These are phyloP conservation scores for Selenia dentaria DNA, from an alignment of 2,888 invertebrate genomes.

Conservation along the genomic window DNA sequence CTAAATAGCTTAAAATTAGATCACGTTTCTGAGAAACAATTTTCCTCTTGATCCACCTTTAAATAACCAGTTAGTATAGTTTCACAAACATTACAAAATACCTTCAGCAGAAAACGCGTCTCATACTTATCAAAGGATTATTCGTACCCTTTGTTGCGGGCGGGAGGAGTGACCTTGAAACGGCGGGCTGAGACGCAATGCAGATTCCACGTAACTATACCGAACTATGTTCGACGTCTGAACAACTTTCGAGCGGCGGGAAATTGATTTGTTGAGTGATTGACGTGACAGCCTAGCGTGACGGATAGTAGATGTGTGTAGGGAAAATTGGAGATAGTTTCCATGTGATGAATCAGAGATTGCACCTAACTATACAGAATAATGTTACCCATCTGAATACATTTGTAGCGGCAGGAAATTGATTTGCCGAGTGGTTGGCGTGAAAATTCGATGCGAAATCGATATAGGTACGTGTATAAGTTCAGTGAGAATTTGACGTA, in stretches of 20 bases:
- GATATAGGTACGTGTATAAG: too few relatives aligned
- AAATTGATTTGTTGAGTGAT: conserved; percentile 26
- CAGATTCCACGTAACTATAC: conserved; percentile 44
- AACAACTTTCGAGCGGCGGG: conserved; percentile 15
- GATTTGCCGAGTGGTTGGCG: conserved; percentile 9
- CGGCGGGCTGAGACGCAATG: conserved; percentile 53
- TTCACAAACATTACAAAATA: conserved; percentile 24
- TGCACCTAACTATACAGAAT: too few relatives aligned
- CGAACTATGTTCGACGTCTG: conserved; percentile 18
- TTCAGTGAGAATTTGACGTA: too few relatives aligned
- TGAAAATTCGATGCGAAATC: too few relatives aligned
- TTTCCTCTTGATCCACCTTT: neutral
- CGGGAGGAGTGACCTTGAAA: conserved; percentile 46
- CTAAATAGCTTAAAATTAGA: too few relatives aligned
- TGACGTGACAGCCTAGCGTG: conserved; percentile 12
- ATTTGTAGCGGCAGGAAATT: conserved; percentile 1
- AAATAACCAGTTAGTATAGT: neutral
- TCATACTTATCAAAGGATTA: conserved; percentile 41
- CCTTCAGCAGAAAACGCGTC: conserved; percentile 31
- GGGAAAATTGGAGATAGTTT: too few relatives aligned
- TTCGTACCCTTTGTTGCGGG: conserved; percentile 34
- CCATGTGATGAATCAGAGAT: too few relatives aligned
- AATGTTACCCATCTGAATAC: too few relatives aligned
- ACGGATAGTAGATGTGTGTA: neutral
- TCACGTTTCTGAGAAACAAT: too few relatives aligned